phyloP scores from a whole-genome alignment of 2,113 vertebrate genomes.

The Lophotis ruficrista region DNA sequence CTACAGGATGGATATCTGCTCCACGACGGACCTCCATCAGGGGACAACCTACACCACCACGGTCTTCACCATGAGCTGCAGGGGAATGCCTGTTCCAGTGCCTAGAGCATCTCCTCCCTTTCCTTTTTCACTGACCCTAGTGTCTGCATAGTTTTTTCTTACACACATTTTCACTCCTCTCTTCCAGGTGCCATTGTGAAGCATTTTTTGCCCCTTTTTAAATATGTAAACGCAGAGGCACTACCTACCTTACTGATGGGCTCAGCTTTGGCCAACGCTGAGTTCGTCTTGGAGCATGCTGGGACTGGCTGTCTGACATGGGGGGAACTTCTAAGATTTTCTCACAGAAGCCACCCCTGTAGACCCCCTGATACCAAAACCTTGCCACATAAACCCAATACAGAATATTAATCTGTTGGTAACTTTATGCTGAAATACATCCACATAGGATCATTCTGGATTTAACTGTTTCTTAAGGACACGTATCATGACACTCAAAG shows the following conservation, averaged over 20 bases:
- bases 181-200: neutral
- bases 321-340: neutral
- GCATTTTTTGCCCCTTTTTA: neutral
- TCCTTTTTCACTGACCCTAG: neutral
- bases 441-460: neutral
- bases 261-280: neutral
- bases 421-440: neutral
- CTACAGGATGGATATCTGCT: neutral
- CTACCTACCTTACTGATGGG: rapidly evolving
- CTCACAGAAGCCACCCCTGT: neutral
- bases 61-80: neutral
- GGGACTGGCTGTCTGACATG: neutral
- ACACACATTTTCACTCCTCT: neutral
- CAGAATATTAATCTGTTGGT: neutral
- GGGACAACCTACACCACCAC: neutral
- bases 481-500: neutral
- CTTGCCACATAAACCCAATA: neutral
- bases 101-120: neutral
- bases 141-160: neutral
- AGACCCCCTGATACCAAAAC: neutral
- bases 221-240: neutral
- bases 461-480: neutral
- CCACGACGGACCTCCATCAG: neutral
- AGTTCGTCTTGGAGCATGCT: neutral
- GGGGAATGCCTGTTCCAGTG: neutral